Conservation (phyloP, 1,140 invertebrate genomes). For the Conus betulinus region DNA sequence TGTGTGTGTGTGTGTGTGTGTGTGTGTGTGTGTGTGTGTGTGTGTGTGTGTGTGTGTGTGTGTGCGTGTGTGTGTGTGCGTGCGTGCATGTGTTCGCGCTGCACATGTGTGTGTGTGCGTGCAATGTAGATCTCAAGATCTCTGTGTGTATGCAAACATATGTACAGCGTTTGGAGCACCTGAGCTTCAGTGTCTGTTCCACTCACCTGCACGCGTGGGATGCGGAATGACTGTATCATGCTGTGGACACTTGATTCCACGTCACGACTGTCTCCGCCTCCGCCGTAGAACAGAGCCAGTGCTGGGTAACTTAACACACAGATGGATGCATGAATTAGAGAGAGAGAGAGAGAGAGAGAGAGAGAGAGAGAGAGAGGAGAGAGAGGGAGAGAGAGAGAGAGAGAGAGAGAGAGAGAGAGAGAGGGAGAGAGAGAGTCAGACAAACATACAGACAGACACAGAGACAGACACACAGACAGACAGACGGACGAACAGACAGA, state of each 20-base stretch:
- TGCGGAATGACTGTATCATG: not conserved
- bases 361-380: not conserved
- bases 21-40: not conserved
- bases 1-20: no score
- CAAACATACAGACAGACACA: no score
- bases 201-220: not conserved
- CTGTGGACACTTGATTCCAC: not conserved
- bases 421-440: not conserved
- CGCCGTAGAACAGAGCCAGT: not conserved
- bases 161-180: not conserved
- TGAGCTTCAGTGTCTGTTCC: not conserved
- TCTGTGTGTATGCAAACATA: no score
- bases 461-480: no score
- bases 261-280: not conserved
- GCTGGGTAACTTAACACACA: not conserved
- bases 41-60: not conserved
- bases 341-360: not conserved
- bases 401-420: not conserved
- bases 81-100: no score
- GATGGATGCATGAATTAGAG: not conserved
- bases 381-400: not conserved
- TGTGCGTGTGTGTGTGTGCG: no score
- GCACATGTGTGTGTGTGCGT: no score
- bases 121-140: no score
- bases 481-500: no score